These are phyloP conservation scores for Pandemis cinnamomeana DNA, from an alignment of 2,888 invertebrate species.

Conservation along the genomic window DNA sequence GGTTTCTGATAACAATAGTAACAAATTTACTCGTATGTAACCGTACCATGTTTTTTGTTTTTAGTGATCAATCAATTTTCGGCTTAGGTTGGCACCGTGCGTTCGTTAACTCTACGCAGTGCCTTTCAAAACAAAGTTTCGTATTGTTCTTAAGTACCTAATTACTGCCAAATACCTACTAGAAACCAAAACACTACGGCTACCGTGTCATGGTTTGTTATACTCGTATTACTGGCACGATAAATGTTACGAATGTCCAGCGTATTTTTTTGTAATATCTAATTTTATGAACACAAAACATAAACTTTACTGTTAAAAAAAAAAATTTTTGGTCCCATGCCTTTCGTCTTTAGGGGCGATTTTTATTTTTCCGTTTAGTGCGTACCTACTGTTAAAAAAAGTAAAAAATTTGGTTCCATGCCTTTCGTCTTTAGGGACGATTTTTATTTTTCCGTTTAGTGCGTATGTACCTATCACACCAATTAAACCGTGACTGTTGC, in stretches of 20 bases:
- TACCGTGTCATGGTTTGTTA: constrained; percentile 13
- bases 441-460: too few species aligned
- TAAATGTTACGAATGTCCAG: constrained; percentile 17
- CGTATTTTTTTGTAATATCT: neutral
- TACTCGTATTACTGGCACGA: constrained; percentile 19
- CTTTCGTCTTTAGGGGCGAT: too few species aligned
- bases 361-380: too few species aligned
- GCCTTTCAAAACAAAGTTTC: constrained; percentile 58
- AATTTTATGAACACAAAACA: constrained; percentile 2
- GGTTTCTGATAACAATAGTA: constrained; percentile 23
- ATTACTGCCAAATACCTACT: constrained; percentile 18
- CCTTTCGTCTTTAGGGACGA: too few species aligned
- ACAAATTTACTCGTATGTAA: constrained; percentile 40
- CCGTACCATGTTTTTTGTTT: constrained; percentile 54
- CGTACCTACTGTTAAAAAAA: neutral
- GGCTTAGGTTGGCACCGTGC: constrained; percentile 38
- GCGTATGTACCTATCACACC: too few species aligned
- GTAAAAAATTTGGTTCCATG: too few species aligned
- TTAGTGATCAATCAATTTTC: constrained; percentile 49
- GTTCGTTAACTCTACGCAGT: constrained; percentile 33
- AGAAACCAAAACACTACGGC: constrained; percentile 21
- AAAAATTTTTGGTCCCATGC: neutral
- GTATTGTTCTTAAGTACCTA: constrained; percentile 42
- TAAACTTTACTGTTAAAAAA: neutral
- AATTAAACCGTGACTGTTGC: too few species aligned